Percentiles rank a stretch among this genome's conserved stretches.
These are phyloP conservation scores for Xerus inauris DNA, from an alignment of 2,113 vertebrate genomes.

Conservation along the genomic window DNA sequence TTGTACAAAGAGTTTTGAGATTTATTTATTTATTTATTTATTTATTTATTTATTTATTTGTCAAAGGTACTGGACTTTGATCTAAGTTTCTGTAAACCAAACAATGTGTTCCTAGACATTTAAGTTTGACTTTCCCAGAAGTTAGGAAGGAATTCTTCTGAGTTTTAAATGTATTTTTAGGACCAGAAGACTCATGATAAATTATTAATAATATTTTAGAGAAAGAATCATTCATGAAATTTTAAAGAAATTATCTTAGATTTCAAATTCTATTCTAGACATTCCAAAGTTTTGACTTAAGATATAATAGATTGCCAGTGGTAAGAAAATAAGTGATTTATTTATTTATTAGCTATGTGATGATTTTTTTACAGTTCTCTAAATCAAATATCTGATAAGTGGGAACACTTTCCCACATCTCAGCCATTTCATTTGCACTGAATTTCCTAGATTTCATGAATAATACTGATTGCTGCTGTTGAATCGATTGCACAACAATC, in stretches of 20 bases:
- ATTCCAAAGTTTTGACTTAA: not conserved
- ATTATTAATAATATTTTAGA: conserved; percentile 25
- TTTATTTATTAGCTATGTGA: not conserved
- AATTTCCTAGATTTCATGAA: not conserved
- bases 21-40: no score
- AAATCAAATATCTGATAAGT: not conserved
- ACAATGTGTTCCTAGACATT: conserved; percentile 6
- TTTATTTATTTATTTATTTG: no score
- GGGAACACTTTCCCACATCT: not conserved
- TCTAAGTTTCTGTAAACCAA: conserved; percentile 29
- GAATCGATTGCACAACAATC: not conserved
- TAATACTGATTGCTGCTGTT: not conserved
- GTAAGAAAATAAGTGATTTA: not conserved
- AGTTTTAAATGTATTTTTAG: not conserved
- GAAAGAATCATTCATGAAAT: not conserved
- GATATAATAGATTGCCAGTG: not conserved
- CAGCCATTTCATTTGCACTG: not conserved
- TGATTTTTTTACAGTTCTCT: conserved; percentile 10
- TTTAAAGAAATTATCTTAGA: not conserved
- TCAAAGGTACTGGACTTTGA: not conserved
- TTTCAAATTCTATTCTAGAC: not conserved
- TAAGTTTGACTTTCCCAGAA: not conserved
- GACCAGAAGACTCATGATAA: not conserved
- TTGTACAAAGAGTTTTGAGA: conserved; percentile 7
- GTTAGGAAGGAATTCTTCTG: not conserved